Evolutionary conservation across 2,113 vertebrate species (phyloP).

Genomic region (Tragulus kanchil): DNA sequence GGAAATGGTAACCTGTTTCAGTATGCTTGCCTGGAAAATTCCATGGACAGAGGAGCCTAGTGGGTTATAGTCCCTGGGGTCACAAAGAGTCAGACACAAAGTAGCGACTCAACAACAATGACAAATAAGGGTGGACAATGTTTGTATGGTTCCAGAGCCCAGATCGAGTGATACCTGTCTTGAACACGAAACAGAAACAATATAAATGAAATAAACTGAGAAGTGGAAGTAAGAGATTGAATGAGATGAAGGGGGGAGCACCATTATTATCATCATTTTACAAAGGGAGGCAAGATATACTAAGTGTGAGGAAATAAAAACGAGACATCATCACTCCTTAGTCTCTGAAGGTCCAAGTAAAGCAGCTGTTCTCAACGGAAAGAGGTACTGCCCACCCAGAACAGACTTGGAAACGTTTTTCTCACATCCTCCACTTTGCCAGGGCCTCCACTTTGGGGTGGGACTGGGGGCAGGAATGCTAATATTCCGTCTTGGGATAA

Average conservation of each 20-base stretch:
- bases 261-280: fast-evolving
- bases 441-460: not conserved
- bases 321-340: fast-evolving
- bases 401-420: not conserved
- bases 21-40: not conserved
- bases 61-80: not conserved
- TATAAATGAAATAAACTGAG: not conserved
- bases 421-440: fast-evolving
- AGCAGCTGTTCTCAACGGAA: fast-evolving
- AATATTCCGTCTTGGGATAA: fast-evolving
- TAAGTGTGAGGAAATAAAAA: not conserved
- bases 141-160: not conserved
- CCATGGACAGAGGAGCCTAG: not conserved
- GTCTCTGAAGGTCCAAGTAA: fast-evolving
- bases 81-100: not conserved
- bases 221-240: not conserved
- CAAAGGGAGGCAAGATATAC: not conserved
- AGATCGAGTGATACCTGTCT: not conserved
- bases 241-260: too few species aligned
- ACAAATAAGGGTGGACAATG: not conserved
- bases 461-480: not conserved
- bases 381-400: not conserved
- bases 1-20: not conserved
- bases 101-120: not conserved
- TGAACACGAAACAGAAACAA: not conserved